Evolutionary conservation across 2,888 invertebrate species (phyloP), one percentile per base, ranked within the genome.

Genomic region (Lasioglossum pauxillum): DNA sequence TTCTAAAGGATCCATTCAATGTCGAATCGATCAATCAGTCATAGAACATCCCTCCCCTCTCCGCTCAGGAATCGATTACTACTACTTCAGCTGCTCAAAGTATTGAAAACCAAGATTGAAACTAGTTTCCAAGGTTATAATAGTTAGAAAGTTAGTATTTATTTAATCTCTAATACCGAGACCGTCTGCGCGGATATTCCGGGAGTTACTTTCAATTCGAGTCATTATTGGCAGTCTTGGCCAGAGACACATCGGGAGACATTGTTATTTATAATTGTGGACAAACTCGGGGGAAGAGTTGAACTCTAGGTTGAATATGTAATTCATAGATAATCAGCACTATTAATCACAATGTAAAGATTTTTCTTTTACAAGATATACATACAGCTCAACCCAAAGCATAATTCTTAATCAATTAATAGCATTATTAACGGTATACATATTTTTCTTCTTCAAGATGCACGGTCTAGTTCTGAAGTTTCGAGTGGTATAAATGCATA

Each of bases 121-220:
- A 60, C 60, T 16, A 60, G 60, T 60, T 60, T 27, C 27, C 60
- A 60, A 60, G 60, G 60, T 60, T 60, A 27, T 60, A 60, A 27
- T 60, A 31, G 27, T 60, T 60, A 60, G 60, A 60, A 60, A 60
- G 60, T 60, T 60, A 31, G 60, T 60, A 60, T 60, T 53, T 49
- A 35, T 27, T 27, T 31, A 60, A 60, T 60, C 60, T 60, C 60
- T 27, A 60, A 60, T 60, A 60, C 27, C 16, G 14, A 14, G 60
- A 60, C 5, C 60, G 27, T 60, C 60, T 60, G 27, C 27, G 14
- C 31, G 60, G 27, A 16, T 27, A 60, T 60, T 31, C 27, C 60
- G 60, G 14, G 60, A 60, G 60, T 31, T 16, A 60, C 60, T 60
- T 31, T 60, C 60, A 60, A 31, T 60, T 60, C 27, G 16, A 16